Evolutionary conservation across 2,888 invertebrate genomes (phyloP), one percentile per base, ranked within the genome.

Genomic region (Xanthostigma xanthostigma): DNA sequence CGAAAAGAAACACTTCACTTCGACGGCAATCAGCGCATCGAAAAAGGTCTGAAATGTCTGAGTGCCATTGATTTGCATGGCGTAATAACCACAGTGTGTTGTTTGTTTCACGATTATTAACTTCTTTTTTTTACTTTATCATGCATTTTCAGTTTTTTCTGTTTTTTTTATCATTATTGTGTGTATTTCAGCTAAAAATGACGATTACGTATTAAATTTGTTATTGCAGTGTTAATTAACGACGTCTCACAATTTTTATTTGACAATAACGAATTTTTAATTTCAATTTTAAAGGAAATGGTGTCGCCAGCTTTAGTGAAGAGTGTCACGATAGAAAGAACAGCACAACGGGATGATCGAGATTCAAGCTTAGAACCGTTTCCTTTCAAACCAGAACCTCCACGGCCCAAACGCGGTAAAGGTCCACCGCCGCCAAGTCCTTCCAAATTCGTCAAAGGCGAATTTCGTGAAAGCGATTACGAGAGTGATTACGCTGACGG

Each of bases 381-480:
- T 53, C 71, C 68, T 2, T 72, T 61, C 56, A 64, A 68, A 56
- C 62, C 70, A 27, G 69, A 69, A 40, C 62, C 65, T 13, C 58
- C 58, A 10, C 62, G 58, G 50, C 62, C 62, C 36, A 63, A 62
- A 49, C 60, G 62, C 55, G 61, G 59, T 38, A 68, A 65, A 54
- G 62, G 67, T 3, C 72, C 73, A 38, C 70, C 72, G 34, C 73
- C 76, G 44, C 72, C 75, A 27, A 78, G 75, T 63, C 80, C 81
- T 48, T 78, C 78, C 27, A 80, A 75, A 65, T 83, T 81, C 62
- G 65, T 75, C 14, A 78, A 75, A 62, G 71, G 76, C 54, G 79
- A 79, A 65, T 77, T 77, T 62, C 70, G 72, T 46, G 79, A 78
- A 61, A 82, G 79, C 59, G 83, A 83, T 60, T 81, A 81, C 59